These are phyloP conservation scores for Drosophila meridiana DNA, from an alignment of 2,888 invertebrate genomes.

Conservation along the genomic window DNA sequence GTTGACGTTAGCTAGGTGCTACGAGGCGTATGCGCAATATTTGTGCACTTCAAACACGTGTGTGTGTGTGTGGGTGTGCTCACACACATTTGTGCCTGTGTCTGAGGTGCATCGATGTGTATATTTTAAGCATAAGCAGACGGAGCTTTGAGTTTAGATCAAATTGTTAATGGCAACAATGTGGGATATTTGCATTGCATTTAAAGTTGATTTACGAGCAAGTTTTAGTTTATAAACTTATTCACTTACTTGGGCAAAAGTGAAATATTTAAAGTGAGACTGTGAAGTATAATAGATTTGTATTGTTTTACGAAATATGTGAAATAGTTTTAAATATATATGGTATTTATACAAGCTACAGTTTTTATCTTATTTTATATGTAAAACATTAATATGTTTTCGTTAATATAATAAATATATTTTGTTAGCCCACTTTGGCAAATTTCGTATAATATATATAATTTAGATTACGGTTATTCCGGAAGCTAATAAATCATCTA, in stretches of 20 bases:
- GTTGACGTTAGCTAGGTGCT: constrained; percentile 7
- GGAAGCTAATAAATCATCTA: too few relatives aligned
- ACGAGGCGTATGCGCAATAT: constrained; percentile 35
- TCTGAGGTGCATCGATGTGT: not conserved
- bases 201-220: not conserved
- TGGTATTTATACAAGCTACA: too few relatives aligned
- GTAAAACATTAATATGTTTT: too few relatives aligned
- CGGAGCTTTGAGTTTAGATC: not conserved
- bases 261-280: not conserved
- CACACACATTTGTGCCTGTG: constrained; percentile 1
- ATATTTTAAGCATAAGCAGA: not conserved
- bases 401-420: too few relatives aligned
- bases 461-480: too few relatives aligned
- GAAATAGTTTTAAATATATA: too few relatives aligned
- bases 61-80: not conserved
- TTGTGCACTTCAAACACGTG: constrained; percentile 1
- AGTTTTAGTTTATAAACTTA: not conserved
- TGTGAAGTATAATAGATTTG: too few relatives aligned
- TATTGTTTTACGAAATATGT: too few relatives aligned
- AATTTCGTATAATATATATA: too few relatives aligned
- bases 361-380: too few relatives aligned
- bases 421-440: too few relatives aligned
- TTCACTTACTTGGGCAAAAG: not conserved
- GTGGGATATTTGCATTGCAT: not conserved
- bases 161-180: not conserved